These are phyloP conservation scores for Drosophila ficusphila DNA, from an alignment of 1,140 invertebrate genomes.

Conservation along the genomic window DNA sequence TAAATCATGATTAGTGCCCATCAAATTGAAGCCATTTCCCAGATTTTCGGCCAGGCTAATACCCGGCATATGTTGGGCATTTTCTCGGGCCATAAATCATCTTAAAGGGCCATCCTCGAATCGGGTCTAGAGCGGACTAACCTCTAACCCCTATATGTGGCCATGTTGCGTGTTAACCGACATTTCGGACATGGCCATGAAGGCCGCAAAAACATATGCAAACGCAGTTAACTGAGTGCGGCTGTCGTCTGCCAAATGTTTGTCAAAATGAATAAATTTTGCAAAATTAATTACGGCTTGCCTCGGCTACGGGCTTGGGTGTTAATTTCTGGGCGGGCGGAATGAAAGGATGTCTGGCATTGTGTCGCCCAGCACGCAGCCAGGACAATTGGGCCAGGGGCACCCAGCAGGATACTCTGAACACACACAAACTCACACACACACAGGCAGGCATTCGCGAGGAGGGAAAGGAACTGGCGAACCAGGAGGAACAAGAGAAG, in stretches of 20 bases:
- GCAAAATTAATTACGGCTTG: conserved; percentile 73
- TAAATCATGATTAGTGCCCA: conserved; percentile 38
- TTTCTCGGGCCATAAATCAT: conserved; percentile 35
- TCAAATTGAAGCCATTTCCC: conserved; percentile 22
- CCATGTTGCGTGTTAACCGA: conserved; percentile 41
- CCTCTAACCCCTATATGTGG: conserved; percentile 37
- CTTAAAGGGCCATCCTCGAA: not conserved
- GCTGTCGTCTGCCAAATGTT: conserved; percentile 58
- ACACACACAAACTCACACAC: not conserved
- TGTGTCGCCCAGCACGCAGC: conserved; percentile 58
- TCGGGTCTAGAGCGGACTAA: not conserved
- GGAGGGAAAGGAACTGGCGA: conserved; percentile 3
- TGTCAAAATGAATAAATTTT: conserved; percentile 74
- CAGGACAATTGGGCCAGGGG: conserved; percentile 31
- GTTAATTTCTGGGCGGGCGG: conserved; percentile 33
- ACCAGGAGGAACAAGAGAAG: conserved; percentile 23
- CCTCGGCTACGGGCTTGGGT: conserved; percentile 11
- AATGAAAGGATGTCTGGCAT: conserved; percentile 5
- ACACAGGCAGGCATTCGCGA: not conserved
- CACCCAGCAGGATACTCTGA: conserved; percentile 42
- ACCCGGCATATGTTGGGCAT: conserved; percentile 20
- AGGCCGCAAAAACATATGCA: conserved; percentile 49
- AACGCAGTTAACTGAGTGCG: conserved; percentile 63
- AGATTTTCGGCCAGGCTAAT: conserved; percentile 34
- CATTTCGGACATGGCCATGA: conserved; percentile 36